Percentiles rank a stretch among this genome's conserved stretches.
phyloP scores from a whole-genome alignment of 2,888 invertebrate species.

The Agriopis marginaria region DNA sequence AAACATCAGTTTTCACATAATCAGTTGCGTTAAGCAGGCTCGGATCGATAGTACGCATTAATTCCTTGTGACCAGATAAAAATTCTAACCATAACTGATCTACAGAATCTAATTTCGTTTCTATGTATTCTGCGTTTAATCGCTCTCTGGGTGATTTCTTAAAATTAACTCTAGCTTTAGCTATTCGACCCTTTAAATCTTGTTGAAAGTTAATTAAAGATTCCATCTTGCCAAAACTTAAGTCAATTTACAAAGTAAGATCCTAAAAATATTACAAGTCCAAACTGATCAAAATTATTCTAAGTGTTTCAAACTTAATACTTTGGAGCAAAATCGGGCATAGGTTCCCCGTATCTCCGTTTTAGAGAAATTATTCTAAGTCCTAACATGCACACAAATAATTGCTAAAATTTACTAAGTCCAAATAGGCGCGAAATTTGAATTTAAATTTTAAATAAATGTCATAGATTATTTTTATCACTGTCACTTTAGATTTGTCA shows the following conservation, averaged over 20 bases:
- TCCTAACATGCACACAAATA: constrained; percentile 1
- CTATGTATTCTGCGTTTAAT: constrained; percentile 4
- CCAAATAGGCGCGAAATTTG: no score
- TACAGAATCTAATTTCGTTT: constrained; percentile 9
- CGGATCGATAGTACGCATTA: neutral
- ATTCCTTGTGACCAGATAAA: neutral
- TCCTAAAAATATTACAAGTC: constrained; percentile 1
- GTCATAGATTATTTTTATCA: no score
- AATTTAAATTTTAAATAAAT: no score
- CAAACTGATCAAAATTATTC: neutral
- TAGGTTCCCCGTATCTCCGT: constrained; percentile 6
- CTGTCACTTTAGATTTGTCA: no score
- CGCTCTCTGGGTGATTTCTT: constrained; percentile 22
- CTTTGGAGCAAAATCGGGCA: neutral
- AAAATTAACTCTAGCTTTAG: constrained; percentile 14
- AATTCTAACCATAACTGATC: constrained; percentile 16
- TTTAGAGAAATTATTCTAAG: constrained; percentile 9
- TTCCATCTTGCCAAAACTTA: neutral
- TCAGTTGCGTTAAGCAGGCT: neutral
- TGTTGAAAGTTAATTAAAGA: neutral
- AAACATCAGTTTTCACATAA: neutral
- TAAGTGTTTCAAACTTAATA: neutral
- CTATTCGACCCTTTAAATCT: neutral
- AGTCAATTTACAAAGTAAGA: neutral
- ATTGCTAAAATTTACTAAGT: no score